phyloP scores from a whole-genome alignment of 2,797 vertebrate species.

The Halcyon leucocephala region DNA sequence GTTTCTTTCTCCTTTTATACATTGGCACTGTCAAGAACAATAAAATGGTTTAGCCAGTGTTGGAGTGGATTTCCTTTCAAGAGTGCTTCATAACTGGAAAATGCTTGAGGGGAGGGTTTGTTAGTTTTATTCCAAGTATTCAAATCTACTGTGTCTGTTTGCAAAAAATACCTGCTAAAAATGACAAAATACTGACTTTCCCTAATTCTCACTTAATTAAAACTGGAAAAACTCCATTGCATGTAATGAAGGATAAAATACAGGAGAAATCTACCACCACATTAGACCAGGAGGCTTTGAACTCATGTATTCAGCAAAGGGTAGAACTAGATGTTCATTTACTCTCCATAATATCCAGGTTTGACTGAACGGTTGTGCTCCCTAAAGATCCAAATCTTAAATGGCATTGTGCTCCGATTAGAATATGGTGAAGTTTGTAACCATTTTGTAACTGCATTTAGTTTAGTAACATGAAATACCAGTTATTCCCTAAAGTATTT shows the following conservation, averaged over 20 bases:
- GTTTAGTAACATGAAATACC: constrained; percentile 63
- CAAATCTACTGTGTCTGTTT: background rate
- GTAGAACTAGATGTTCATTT: constrained; percentile 34
- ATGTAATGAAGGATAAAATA: constrained; percentile 42
- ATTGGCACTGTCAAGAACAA: background rate
- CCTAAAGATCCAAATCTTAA: constrained; percentile 52
- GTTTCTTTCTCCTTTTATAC: background rate
- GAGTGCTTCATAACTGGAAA: background rate
- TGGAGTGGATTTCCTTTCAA: background rate
- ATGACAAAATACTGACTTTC: constrained; percentile 24
- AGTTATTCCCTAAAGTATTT: constrained; percentile 69
- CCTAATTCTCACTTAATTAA: constrained; percentile 6
- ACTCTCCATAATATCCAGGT: background rate
- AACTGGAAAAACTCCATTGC: constrained; percentile 43
- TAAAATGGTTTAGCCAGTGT: background rate
- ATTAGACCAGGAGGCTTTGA: constrained; percentile 47
- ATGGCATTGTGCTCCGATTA: constrained; percentile 12
- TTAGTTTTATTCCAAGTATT: background rate
- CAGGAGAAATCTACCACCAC: background rate
- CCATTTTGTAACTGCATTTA: constrained; percentile 58
- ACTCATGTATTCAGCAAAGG: constrained; percentile 41
- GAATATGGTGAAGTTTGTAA: constrained; percentile 37
- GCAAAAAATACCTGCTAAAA: background rate
- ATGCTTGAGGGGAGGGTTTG: background rate
- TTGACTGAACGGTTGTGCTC: constrained; percentile 20